A percentile compares a stretch with the other conserved stretches of the same genome.
phyloP scores from a whole-genome alignment of 2,113 vertebrate genomes.

The Dolichallabes microphthalmus region DNA sequence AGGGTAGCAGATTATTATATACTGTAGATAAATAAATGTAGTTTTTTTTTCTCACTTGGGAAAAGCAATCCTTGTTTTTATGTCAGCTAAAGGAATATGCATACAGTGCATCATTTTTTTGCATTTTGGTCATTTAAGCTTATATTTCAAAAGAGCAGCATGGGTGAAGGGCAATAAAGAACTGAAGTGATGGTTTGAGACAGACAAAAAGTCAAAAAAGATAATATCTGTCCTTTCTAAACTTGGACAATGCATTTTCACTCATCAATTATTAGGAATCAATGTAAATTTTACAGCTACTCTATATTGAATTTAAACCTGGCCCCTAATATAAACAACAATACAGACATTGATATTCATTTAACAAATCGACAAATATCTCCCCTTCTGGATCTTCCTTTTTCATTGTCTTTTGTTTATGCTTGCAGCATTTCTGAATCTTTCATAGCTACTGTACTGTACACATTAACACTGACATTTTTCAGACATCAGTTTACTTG shows the following conservation, averaged over 20 bases:
- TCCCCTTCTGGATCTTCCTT: neutral
- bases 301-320: conserved; percentile 5
- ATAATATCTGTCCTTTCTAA: conserved; percentile 50
- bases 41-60: conserved; percentile 21
- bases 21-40: too few species aligned
- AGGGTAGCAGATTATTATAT: too few species aligned
- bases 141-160: conserved; percentile 22
- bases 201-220: conserved; percentile 33
- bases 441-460: neutral
- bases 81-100: conserved; percentile 35
- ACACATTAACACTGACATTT: conserved; percentile 21
- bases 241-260: conserved; percentile 35
- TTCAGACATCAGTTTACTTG: neutral
- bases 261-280: conserved; percentile 58
- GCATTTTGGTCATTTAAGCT: conserved; percentile 36
- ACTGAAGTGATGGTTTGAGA: conserved; percentile 31
- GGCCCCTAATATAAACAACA: neutral
- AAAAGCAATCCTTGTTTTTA: conserved; percentile 42
- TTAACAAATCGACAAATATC: neutral
- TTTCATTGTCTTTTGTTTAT: conserved; percentile 26
- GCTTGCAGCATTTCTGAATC: conserved; percentile 12
- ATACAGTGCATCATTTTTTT: conserved; percentile 16
- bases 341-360: neutral
- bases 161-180: neutral
- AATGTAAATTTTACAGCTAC: conserved; percentile 50